Percentiles rank a stretch among this genome's conserved stretches.
These are phyloP conservation scores for Trachelus stipa DNA, from an alignment of 2,888 invertebrate genomes.

Conservation along the genomic window DNA sequence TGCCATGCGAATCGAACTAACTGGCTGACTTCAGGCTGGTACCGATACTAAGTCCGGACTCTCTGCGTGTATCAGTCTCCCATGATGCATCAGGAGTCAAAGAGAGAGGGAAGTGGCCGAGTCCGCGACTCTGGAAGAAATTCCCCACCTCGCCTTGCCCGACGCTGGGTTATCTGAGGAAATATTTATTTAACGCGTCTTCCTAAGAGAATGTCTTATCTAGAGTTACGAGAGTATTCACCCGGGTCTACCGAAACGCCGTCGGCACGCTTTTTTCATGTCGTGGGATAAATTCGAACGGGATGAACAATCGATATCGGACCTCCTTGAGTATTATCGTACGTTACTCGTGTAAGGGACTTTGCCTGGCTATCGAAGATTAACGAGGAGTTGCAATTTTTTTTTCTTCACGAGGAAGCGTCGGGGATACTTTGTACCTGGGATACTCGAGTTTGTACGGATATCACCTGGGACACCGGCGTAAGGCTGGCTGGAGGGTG, in stretches of 20 bases:
- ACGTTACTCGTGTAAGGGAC: not conserved
- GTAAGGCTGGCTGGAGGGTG: not conserved
- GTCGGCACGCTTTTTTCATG: conserved; percentile 4
- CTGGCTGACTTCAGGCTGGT: not conserved
- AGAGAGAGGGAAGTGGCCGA: not conserved
- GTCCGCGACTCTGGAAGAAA: not conserved
- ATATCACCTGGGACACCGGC: not conserved
- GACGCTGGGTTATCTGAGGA: not conserved
- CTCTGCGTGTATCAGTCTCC: not conserved
- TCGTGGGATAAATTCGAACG: conserved; percentile 1
- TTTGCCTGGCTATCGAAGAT: not conserved
- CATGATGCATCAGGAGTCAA: not conserved
- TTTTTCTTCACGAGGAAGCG: not conserved
- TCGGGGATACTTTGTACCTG: not conserved
- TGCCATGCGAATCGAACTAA: not conserved
- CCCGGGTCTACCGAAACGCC: conserved; percentile 13
- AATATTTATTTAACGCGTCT: conserved; percentile 9
- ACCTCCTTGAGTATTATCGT: not conserved
- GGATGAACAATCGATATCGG: conserved; percentile 1
- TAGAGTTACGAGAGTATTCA: conserved; percentile 17
- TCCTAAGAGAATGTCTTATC: conserved; percentile 6
- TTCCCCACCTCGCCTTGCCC: too few species aligned
- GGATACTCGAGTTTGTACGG: not conserved
- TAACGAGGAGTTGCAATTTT: not conserved
- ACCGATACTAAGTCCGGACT: not conserved